Conservation (phyloP, 2,797 vertebrate species). For the Galaxias olidus region DNA sequence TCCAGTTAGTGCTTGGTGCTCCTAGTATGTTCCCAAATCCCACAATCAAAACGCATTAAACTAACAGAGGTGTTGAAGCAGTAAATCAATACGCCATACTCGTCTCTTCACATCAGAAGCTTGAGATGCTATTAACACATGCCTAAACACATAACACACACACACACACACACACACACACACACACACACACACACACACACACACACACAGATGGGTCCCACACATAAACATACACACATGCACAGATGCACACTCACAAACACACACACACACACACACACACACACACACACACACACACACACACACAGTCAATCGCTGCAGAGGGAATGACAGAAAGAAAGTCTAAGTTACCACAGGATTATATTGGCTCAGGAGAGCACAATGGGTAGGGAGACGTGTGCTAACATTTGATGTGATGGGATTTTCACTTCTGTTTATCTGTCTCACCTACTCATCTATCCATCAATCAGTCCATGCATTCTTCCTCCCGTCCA, state of each 20-base stretch:
- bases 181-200: no score
- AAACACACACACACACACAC: constrained; percentile 14
- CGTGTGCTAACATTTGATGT: neutral
- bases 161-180: no score
- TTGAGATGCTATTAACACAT: no score
- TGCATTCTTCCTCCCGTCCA: neutral
- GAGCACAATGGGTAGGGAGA: no score
- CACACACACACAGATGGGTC: neutral
- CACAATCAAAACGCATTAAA: constrained; percentile 32
- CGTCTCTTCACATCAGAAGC: no score
- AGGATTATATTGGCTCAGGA: no score
- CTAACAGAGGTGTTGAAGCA: constrained; percentile 19
- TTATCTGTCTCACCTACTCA: neutral
- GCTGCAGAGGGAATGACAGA: no score
- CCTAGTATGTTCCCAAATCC: no score
- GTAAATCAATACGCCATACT: neutral
- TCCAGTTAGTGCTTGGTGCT: no score
- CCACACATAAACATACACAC: neutral
- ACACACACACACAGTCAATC: neutral
- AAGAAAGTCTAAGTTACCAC: no score
- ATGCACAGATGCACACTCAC: neutral
- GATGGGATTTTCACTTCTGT: neutral
- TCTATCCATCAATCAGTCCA: neutral
- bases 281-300: neutral
- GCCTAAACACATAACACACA: neutral